Conservation (phyloP, 1,140 invertebrate genomes). For the Lanistes nyassanus region DNA sequence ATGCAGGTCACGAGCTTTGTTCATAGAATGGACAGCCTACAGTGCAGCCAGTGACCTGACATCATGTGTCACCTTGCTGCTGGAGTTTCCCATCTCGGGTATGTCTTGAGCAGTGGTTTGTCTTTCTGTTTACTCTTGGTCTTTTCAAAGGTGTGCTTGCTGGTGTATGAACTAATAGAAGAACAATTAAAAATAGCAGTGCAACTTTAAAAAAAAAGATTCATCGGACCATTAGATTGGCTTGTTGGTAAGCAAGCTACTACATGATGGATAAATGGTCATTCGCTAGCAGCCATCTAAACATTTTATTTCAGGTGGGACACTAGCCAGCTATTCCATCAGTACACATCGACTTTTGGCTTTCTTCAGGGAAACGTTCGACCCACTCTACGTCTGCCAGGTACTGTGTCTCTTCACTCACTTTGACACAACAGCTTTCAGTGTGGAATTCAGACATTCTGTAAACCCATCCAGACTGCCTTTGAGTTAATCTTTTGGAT, state of each 20-base stretch:
- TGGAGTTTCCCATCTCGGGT: slow-evolving; percentile 70
- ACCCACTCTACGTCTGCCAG: slow-evolving; percentile 54
- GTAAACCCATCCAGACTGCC: too few species aligned
- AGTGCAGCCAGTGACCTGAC: slow-evolving; percentile 64
- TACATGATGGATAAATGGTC: too few species aligned
- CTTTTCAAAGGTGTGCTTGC: too few species aligned
- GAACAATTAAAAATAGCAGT: too few species aligned
- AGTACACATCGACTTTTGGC: slow-evolving; percentile 45
- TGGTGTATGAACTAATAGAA: too few species aligned
- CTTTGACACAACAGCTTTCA: background rate
- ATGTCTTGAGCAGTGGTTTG: slow-evolving; percentile 12
- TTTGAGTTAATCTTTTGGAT: too few species aligned
- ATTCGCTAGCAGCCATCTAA: too few species aligned
- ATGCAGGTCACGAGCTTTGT: slow-evolving; percentile 66
- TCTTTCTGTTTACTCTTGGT: slow-evolving; percentile 5
- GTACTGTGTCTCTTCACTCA: slow-evolving; percentile 31
- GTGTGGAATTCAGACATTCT: too few species aligned
- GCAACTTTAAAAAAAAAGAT: too few species aligned
- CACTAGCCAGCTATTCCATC: slow-evolving; percentile 47
- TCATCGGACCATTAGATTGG: too few species aligned
- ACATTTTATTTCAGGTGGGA: slow-evolving; percentile 36
- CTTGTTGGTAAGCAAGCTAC: too few species aligned
- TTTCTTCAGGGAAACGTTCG: slow-evolving; percentile 41
- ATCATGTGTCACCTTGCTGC: slow-evolving; percentile 43
- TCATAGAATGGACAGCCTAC: slow-evolving; percentile 71